A percentile compares a stretch with the other conserved stretches of the same genome.
Conservation (phyloP, 1,140 invertebrate species). For the Drosophila arizonae region DNA sequence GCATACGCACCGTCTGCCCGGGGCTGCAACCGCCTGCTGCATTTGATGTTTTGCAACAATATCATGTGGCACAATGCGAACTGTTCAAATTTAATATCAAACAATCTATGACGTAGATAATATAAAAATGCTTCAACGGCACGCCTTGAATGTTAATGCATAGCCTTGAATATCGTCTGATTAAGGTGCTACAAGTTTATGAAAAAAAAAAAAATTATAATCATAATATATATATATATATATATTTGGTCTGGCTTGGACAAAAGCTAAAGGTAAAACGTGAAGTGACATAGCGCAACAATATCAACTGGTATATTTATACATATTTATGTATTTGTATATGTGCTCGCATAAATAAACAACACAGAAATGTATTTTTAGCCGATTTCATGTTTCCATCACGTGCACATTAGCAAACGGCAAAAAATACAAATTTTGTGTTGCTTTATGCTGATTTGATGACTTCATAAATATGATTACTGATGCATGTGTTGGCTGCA, state of each 20-base stretch:
- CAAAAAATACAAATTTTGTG: constrained; percentile 48
- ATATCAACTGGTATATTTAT: constrained; percentile 16
- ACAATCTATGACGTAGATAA: constrained; percentile 72
- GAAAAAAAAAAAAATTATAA: too few species aligned
- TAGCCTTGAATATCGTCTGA: constrained; percentile 58
- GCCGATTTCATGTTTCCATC: constrained; percentile 62
- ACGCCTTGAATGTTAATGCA: constrained; percentile 74
- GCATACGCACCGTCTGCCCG: constrained; percentile 27
- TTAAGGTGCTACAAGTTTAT: constrained; percentile 40
- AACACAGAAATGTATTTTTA: constrained; percentile 46
- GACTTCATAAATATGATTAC: constrained; percentile 37
- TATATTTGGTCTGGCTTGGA: constrained; percentile 9
- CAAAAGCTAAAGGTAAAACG: constrained; percentile 56
- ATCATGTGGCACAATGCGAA: constrained; percentile 15
- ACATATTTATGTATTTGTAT: constrained; percentile 28
- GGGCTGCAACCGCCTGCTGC: background rate
- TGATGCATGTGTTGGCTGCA: background rate
- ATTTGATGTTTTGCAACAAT: background rate
- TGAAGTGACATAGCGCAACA: constrained; percentile 26
- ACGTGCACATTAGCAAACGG: constrained; percentile 44
- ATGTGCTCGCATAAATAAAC: constrained; percentile 20
- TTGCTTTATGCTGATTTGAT: constrained; percentile 69
- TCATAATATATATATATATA: background rate
- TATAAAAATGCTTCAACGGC: constrained; percentile 61
- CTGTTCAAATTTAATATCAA: constrained; percentile 21